Percentiles rank a stretch among this genome's conserved stretches.
Conservation (phyloP, 2,113 vertebrate species). For the Sorex araneus region DNA sequence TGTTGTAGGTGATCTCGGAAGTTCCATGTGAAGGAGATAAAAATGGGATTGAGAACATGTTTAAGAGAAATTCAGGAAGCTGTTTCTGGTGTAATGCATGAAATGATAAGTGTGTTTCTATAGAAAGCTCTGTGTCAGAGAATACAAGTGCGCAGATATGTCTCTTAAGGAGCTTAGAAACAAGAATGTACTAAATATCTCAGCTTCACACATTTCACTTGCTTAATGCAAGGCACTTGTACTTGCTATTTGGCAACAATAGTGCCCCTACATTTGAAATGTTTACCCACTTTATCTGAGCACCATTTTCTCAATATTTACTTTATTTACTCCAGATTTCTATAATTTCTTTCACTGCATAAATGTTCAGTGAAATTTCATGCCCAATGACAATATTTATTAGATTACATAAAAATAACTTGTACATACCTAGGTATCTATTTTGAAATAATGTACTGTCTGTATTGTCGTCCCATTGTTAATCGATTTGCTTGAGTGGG, state of each 20-base stretch:
- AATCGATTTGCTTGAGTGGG: too few species aligned
- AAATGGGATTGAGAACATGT: slow-evolving; percentile 14
- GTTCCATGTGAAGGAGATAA: not conserved
- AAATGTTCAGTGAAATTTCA: not conserved
- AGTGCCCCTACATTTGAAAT: not conserved
- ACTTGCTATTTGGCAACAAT: not conserved
- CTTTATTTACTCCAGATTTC: not conserved
- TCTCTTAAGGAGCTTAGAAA: not conserved
- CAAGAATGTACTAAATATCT: not conserved
- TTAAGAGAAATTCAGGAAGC: not conserved
- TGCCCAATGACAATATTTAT: not conserved
- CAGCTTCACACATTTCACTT: not conserved
- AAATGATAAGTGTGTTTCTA: not conserved
- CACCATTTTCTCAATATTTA: not conserved
- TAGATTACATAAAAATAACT: not conserved
- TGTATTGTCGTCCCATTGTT: too few species aligned
- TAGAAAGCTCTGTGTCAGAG: not conserved
- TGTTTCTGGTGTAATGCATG: not conserved
- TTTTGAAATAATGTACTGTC: slow-evolving; percentile 45
- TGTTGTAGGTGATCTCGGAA: not conserved
- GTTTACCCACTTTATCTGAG: not conserved
- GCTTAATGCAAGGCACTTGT: not conserved
- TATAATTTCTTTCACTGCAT: not conserved
- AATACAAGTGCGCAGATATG: not conserved
- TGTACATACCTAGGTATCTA: not conserved